Evolutionary conservation across 2,888 invertebrate species (phyloP).

Genomic region (Limnephilus marmoratus): DNA sequence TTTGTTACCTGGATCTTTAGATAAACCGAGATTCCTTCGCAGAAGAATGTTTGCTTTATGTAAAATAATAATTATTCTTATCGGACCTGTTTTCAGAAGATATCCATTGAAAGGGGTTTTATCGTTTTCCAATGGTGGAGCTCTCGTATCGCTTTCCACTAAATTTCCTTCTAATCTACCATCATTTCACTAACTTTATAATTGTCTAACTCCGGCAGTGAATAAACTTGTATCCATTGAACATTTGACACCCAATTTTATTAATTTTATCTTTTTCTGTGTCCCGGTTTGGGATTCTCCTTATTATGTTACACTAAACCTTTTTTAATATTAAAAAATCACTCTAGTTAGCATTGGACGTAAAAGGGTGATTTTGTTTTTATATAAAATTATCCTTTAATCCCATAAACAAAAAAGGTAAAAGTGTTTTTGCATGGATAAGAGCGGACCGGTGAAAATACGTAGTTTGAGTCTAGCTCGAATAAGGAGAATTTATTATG

Average conservation of each 20-base stretch:
- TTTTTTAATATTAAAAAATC: not conserved
- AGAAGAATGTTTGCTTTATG: not conserved
- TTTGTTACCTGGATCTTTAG: not conserved
- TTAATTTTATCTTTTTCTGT: not conserved
- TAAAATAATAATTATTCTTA: not conserved
- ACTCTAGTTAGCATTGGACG: not conserved
- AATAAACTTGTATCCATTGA: not conserved
- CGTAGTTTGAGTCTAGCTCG: not conserved
- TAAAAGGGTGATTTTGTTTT: not conserved
- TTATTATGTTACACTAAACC: not conserved
- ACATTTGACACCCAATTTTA: not conserved
- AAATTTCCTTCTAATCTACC: conserved; percentile 40
- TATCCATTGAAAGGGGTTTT: not conserved
- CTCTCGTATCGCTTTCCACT: conserved; percentile 44
- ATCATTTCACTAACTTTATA: conserved; percentile 41
- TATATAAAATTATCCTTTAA: not conserved
- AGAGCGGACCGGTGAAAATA: not conserved
- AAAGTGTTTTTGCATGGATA: not conserved
- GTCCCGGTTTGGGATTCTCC: not conserved
- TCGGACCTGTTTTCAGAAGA: not conserved
- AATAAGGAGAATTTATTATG: not conserved
- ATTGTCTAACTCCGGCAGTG: conserved; percentile 29
- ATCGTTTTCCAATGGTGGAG: conserved; percentile 38
- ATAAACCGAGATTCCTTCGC: not conserved
- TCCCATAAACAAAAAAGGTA: not conserved